Conservation (phyloP, 1,140 invertebrate genomes). For the Drosophila equinoxialis region DNA sequence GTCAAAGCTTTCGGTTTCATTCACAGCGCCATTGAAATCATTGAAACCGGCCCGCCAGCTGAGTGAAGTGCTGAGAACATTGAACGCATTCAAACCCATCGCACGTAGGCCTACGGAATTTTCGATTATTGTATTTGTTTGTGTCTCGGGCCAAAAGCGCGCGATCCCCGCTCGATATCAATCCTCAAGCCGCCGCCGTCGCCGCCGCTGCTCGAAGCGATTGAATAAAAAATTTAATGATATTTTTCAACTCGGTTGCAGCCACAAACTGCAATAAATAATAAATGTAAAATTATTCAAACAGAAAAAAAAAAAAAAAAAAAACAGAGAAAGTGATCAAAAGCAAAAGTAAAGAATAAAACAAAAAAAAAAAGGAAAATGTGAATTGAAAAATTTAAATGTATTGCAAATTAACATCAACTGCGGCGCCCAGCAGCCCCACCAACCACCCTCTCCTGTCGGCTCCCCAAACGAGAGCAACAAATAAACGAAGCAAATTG, state of each 20-base stretch:
- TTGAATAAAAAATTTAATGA: constrained; percentile 46
- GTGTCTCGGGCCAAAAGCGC: neutral
- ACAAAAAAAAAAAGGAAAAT: constrained; percentile 46
- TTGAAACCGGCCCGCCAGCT: constrained; percentile 63
- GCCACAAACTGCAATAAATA: constrained; percentile 18
- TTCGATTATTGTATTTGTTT: constrained; percentile 17
- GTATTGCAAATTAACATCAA: constrained; percentile 77
- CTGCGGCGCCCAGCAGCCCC: constrained; percentile 61
- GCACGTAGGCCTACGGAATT: constrained; percentile 60
- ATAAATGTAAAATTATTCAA: constrained; percentile 39
- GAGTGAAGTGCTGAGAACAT: constrained; percentile 62
- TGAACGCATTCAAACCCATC: constrained; percentile 73
- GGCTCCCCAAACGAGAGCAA: constrained; percentile 26
- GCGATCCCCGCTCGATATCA: neutral
- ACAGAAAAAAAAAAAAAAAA: constrained; percentile 25
- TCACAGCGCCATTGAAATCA: constrained; percentile 48
- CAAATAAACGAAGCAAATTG: constrained; percentile 66
- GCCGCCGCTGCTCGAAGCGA: neutral
- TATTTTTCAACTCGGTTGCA: constrained; percentile 52
- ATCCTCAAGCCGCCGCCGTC: too few species aligned
- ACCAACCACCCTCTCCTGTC: neutral
- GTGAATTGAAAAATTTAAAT: constrained; percentile 76
- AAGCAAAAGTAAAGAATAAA: constrained; percentile 13
- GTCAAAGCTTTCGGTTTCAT: constrained; percentile 57
- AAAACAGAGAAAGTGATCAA: neutral